phyloP scores from a whole-genome alignment of 1,140 invertebrate genomes.

The Camponotus floridanus region DNA sequence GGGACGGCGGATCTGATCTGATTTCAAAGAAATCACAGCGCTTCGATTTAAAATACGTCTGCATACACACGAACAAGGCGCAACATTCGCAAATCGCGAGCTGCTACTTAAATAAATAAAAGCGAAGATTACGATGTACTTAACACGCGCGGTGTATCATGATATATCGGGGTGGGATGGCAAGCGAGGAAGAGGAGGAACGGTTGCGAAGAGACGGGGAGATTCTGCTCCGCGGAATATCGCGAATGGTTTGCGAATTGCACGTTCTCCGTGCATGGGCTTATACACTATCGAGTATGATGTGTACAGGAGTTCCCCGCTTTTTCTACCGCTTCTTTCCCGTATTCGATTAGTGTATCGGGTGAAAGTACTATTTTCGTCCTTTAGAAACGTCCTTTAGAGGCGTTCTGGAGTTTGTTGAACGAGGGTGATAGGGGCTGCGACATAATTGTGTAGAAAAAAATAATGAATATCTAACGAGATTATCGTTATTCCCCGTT shows the following conservation, averaged over 20 bases:
- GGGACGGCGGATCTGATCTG: slow-evolving; percentile 45
- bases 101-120: neutral
- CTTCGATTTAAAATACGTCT: slow-evolving; percentile 24
- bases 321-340: slow-evolving; percentile 42
- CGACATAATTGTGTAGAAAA: neutral
- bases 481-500: neutral
- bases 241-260: slow-evolving; percentile 38
- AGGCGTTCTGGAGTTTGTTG: neutral
- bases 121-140: slow-evolving; percentile 23
- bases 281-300: slow-evolving; percentile 27
- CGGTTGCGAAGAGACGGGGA: neutral
- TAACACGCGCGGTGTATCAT: neutral
- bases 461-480: neutral
- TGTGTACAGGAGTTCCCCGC: slow-evolving; percentile 24
- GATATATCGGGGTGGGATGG: neutral
- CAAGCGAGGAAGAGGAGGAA: neutral
- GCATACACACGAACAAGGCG: slow-evolving; percentile 30
- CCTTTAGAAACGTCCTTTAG: neutral
- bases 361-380: slow-evolving; percentile 54
- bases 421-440: slow-evolving; percentile 19
- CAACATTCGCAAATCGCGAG: slow-evolving; percentile 37
- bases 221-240: neutral
- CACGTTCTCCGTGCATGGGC: slow-evolving; percentile 47
- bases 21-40: slow-evolving; percentile 45
- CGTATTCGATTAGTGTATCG: slow-evolving; percentile 13